These are phyloP conservation scores for Pollicipes pollicipes DNA, from an alignment of 1,140 invertebrate genomes.

Conservation along the genomic window DNA sequence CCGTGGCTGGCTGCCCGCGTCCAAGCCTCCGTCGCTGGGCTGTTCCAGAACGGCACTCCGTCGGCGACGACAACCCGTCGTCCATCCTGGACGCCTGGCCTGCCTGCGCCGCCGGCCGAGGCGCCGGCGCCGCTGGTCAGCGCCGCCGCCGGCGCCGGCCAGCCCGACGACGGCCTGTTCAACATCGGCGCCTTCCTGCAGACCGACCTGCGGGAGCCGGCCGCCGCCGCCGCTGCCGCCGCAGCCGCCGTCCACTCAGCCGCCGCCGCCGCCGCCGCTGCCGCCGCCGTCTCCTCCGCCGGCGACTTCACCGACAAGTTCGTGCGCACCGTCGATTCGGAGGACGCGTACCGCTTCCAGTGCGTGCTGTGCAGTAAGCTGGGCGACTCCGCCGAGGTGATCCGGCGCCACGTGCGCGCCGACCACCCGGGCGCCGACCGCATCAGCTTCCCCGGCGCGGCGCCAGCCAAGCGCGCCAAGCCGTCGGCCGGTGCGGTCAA, in stretches of 20 bases:
- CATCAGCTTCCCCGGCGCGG: background rate
- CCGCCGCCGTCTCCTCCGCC: background rate
- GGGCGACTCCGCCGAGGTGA: background rate
- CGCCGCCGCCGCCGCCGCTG: too few relatives aligned
- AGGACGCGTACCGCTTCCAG: constrained; percentile 1
- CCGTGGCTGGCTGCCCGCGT: too few relatives aligned
- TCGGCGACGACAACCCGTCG: too few relatives aligned
- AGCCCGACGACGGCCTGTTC: background rate
- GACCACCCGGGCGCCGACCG: constrained; percentile 4
- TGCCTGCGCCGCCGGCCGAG: too few relatives aligned
- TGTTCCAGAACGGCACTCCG: background rate
- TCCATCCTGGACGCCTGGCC: background rate
- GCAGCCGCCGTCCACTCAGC: too few relatives aligned
- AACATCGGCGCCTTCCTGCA: background rate
- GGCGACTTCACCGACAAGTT: constrained; percentile 6
- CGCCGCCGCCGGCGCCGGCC: too few relatives aligned
- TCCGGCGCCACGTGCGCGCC: background rate
- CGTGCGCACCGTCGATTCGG: background rate
- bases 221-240: too few relatives aligned
- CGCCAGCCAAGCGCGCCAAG: background rate
- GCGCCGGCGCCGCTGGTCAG: too few relatives aligned
- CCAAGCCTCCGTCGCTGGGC: too few relatives aligned
- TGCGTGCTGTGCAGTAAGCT: constrained; percentile 1
- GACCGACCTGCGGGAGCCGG: too few relatives aligned
- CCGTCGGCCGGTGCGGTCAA: background rate